phyloP scores from a whole-genome alignment of 2,113 vertebrate genomes.

The Talpa occidentalis region DNA sequence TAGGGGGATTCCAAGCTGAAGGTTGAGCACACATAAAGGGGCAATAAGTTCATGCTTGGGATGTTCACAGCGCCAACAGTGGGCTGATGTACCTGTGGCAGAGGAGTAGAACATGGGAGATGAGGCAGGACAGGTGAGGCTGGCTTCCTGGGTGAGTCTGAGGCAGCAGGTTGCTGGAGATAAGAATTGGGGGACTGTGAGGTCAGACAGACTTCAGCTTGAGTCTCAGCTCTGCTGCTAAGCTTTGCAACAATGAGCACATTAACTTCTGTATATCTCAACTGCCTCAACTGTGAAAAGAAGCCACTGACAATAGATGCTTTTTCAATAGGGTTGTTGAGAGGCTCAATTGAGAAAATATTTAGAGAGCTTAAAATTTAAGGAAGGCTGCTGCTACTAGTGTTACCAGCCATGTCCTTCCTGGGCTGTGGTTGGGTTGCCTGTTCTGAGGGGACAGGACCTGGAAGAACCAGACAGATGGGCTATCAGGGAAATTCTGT shows the following conservation, averaged over 20 bases:
- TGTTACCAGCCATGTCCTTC: neutral
- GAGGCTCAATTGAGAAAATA: neutral
- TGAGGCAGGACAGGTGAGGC: neutral
- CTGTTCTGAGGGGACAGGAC: neutral
- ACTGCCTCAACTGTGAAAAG: neutral
- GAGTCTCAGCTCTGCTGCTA: neutral
- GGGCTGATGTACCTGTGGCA: fast-evolving
- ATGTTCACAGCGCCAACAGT: neutral
- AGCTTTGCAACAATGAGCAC: neutral
- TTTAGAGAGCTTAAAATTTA: neutral
- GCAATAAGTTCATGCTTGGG: neutral
- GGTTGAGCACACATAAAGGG: neutral
- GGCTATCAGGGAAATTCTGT: neutral
- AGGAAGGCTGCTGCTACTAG: neutral
- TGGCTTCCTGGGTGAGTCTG: neutral
- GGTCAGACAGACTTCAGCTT: neutral
- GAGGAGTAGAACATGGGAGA: fast-evolving
- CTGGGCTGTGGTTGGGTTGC: neutral
- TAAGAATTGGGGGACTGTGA: neutral
- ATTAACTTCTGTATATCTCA: neutral
- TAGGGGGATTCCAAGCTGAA: neutral
- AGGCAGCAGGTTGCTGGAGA: neutral
- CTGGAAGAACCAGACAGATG: neutral
- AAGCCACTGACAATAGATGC: neutral
- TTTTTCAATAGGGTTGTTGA: neutral